These are phyloP conservation scores for Clupea harengus DNA, from an alignment of 2,113 vertebrate species.

Conservation along the genomic window DNA sequence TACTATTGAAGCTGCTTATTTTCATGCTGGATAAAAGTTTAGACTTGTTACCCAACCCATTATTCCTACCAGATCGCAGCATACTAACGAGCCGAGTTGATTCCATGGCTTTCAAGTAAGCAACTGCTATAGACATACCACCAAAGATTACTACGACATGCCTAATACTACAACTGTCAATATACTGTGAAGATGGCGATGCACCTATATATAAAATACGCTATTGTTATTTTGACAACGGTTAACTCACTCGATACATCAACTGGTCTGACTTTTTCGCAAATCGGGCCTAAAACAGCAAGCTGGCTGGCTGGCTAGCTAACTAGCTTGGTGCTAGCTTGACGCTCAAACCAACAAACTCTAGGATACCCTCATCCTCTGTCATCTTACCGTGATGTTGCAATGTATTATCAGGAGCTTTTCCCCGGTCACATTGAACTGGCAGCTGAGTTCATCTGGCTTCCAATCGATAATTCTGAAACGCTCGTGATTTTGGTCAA, in stretches of 20 bases:
- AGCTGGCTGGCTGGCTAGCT: background rate
- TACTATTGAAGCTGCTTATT: background rate
- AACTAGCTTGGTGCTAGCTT: slow-evolving; percentile 17
- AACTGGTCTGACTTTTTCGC: background rate
- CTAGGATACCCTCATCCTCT: background rate
- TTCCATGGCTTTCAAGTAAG: background rate
- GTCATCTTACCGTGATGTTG: slow-evolving; percentile 90
- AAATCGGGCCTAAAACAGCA: background rate
- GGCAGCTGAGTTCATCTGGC: slow-evolving; percentile 91
- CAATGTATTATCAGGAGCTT: slow-evolving; percentile 90
- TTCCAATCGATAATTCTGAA: slow-evolving; percentile 95
- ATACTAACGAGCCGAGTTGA: background rate
- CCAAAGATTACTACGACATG: background rate
- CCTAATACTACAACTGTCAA: background rate
- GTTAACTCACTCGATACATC: background rate
- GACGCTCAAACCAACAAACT: background rate
- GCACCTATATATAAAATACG: background rate
- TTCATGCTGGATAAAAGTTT: background rate
- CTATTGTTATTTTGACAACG: background rate
- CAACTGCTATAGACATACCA: background rate
- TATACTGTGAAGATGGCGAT: background rate
- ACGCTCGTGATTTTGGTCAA: slow-evolving; percentile 92
- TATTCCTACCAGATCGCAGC: background rate
- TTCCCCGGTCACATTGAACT: slow-evolving; percentile 83
- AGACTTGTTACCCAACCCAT: background rate